phyloP scores from a whole-genome alignment of 2,113 vertebrate genomes.

The Galeopterus variegatus region DNA sequence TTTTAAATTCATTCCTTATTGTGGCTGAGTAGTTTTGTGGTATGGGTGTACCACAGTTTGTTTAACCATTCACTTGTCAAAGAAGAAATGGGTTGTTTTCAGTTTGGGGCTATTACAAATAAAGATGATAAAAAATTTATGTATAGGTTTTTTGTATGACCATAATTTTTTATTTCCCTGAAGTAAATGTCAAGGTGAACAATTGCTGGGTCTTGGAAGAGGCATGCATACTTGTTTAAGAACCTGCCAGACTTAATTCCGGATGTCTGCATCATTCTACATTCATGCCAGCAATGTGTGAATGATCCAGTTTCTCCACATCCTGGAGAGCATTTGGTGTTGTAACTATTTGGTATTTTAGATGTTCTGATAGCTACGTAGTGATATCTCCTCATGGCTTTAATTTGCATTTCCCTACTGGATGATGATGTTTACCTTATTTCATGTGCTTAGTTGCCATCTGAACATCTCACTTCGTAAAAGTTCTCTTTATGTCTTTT shows the following conservation, averaged over 20 bases:
- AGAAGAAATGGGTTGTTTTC: background rate
- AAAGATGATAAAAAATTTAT: background rate
- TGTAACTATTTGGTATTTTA: background rate
- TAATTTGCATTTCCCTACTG: background rate
- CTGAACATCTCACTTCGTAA: background rate
- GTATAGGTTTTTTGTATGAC: background rate
- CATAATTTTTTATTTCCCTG: background rate
- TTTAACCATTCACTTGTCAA: background rate
- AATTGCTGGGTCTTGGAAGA: background rate
- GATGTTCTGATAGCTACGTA: background rate
- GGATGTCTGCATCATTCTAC: background rate
- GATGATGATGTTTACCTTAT: background rate
- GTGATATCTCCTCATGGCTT: background rate
- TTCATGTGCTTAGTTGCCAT: background rate
- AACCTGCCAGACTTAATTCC: background rate
- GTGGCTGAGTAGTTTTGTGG: background rate
- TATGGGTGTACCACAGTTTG: background rate
- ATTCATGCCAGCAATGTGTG: background rate
- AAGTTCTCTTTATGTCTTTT: constrained; percentile 32
- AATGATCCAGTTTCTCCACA: background rate
- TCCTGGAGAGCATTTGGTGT: background rate
- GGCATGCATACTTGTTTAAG: background rate
- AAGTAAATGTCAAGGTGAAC: background rate
- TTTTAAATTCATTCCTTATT: background rate
- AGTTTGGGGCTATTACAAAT: background rate